Base-by-base conservation (phyloP, 2,113 vertebrate species). In the Corydoras sp. region DNA sequence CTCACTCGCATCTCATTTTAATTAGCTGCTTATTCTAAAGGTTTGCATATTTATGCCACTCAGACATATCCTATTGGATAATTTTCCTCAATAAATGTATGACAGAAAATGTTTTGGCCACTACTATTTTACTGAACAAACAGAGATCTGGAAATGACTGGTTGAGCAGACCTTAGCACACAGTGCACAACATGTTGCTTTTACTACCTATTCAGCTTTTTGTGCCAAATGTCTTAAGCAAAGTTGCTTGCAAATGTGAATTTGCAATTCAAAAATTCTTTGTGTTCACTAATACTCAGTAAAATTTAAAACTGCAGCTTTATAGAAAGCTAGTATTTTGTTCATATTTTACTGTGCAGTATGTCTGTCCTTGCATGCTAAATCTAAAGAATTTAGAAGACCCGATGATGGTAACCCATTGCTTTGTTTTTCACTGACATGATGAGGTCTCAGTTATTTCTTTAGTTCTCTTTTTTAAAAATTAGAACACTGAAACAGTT, bases 391-490 rank as follows among this genome's bases (percentile, higher is more conserved):
- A 68, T 63, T 15, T 35, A 64, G 53, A 56, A 62, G 43, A 63
- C 1, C 15, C 30, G n/a, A 12, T 30, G 48, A 51, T 50, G 2
- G 60, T 11, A 61, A 61, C 58, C 9, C 24, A 50, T 9, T 15
- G 31, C 12, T 9, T 14, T 29, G 43, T 18, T 11, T 13, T 43
- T 43, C 1, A 10, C 3, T 67, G 14, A 58, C 9, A 70, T 50
- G 74, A 62, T 75, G 55, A 71, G 74, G 62, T 15, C 58, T 65
- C 73, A 59, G 63, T 58, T 64, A 14, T 53, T 35, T 31, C 70
- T 32, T 65, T 71, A 64, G 51, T 15, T 60, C 55, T 61, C 65
- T 55, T 65, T 62, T 75, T 53, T 8, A 12, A 12, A 12, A 12
- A 3, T n/a, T 62, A 70, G 65, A 69, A 63, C 58, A 18, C 62